These are phyloP conservation scores for Bubo blakistoni DNA, from an alignment of 2,113 vertebrate species.

Conservation along the genomic window DNA sequence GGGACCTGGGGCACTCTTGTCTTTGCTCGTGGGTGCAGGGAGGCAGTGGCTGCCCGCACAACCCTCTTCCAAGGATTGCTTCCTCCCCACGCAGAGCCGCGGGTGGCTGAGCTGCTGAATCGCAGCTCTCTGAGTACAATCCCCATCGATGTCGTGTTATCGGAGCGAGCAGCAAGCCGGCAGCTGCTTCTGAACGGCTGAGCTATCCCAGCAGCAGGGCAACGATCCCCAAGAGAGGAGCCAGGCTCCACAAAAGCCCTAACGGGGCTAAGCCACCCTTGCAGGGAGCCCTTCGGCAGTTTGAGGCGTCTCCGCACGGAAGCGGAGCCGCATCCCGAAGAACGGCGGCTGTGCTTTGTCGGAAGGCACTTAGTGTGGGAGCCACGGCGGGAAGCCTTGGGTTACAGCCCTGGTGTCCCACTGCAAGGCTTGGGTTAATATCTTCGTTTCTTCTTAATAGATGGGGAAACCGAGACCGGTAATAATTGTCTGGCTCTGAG, in stretches of 20 bases:
- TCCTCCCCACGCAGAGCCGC: rapidly evolving
- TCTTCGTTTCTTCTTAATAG: not conserved
- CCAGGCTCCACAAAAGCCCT: not conserved
- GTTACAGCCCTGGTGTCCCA: not conserved
- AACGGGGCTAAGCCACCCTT: not conserved
- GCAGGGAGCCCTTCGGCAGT: not conserved
- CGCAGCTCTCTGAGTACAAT: not conserved
- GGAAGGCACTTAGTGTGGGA: not conserved
- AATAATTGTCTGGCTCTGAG: constrained; percentile 40
- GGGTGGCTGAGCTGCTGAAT: not conserved
- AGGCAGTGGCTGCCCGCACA: not conserved
- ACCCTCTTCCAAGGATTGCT: not conserved
- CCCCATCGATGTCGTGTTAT: rapidly evolving
- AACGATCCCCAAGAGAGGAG: not conserved
- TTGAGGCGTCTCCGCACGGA: rapidly evolving
- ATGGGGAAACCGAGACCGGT: not conserved
- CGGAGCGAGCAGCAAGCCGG: not conserved
- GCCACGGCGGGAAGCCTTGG: not conserved
- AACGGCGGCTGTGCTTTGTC: rapidly evolving
- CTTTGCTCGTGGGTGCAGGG: not conserved
- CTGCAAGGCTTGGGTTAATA: constrained; percentile 4
- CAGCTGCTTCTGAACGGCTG: not conserved
- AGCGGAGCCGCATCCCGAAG: rapidly evolving
- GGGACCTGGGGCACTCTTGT: not conserved
- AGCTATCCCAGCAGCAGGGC: not conserved